These are phyloP conservation scores for Puffinus mauretanicus DNA, from an alignment of 2,113 vertebrate species.

Conservation along the genomic window DNA sequence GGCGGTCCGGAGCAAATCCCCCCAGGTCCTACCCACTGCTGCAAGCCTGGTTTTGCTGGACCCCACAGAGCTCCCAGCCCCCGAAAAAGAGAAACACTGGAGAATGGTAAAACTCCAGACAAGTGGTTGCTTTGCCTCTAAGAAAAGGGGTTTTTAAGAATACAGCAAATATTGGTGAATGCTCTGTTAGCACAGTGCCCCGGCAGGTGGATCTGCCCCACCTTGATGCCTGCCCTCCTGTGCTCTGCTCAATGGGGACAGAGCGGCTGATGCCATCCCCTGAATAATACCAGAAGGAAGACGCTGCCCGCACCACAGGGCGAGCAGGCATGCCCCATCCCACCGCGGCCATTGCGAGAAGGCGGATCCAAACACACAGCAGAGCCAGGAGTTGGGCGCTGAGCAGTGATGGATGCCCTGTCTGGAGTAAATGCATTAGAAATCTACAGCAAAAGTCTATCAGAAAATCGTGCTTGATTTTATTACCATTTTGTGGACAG, in stretches of 20 bases:
- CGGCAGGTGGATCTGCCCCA: not conserved
- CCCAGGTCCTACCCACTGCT: not conserved
- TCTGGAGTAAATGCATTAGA: not conserved
- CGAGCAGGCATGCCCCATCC: not conserved
- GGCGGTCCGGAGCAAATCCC: not conserved
- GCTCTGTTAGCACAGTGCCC: not conserved
- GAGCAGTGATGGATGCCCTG: not conserved
- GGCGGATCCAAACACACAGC: not conserved
- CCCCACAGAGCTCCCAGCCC: not conserved
- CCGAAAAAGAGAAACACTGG: not conserved
- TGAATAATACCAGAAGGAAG: not conserved
- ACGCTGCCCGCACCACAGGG: not conserved
- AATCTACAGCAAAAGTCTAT: not conserved
- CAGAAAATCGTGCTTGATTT: not conserved
- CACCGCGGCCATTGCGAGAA: rapidly evolving
- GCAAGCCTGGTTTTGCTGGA: not conserved
- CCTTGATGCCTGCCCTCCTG: rapidly evolving
- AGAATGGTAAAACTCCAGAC: not conserved
- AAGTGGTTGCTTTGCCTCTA: not conserved
- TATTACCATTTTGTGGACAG: not conserved
- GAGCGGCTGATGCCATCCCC: not conserved
- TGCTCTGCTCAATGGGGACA: not conserved
- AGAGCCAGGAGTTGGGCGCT: not conserved
- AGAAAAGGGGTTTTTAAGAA: not conserved
- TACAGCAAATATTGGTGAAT: not conserved